Percentiles rank a stretch among this genome's conserved stretches.
Evolutionary conservation across 2,888 invertebrate genomes (phyloP).

Genomic region (Theristus sp.): DNA sequence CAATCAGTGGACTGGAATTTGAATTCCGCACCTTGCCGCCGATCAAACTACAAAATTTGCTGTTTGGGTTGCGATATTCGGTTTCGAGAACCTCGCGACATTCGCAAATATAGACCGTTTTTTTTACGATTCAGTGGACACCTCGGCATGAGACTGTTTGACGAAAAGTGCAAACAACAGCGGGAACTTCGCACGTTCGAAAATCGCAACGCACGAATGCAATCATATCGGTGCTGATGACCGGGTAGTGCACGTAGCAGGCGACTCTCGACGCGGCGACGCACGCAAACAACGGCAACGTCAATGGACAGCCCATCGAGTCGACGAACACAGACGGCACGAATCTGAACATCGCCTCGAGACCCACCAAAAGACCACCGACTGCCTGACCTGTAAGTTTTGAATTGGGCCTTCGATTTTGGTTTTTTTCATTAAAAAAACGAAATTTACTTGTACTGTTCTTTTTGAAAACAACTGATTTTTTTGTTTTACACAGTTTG

Average conservation of each 20-base stretch:
- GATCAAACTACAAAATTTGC: no score
- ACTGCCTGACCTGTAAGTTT: constrained; percentile 4
- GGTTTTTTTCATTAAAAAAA: neutral
- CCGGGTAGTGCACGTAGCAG: constrained; percentile 88
- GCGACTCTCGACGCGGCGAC: constrained; percentile 59
- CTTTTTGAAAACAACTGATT: neutral
- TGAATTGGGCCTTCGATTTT: no score
- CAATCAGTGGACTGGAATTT: no score
- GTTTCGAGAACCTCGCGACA: no score
- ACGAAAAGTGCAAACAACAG: no score
- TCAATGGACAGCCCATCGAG: constrained; percentile 75
- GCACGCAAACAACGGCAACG: constrained; percentile 71
- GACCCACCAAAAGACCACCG: constrained; percentile 43
- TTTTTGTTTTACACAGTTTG: constrained; percentile 31
- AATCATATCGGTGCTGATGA: constrained; percentile 80
- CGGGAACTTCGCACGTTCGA: no score
- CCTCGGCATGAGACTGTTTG: no score
- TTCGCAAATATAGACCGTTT: no score
- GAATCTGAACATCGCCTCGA: constrained; percentile 64
- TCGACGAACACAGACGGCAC: constrained; percentile 61
- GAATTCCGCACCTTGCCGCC: no score
- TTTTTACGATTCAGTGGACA: no score
- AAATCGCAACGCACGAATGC: constrained; percentile 48
- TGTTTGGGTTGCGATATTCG: no score
- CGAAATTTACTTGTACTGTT: neutral